Percentiles rank a stretch among this genome's conserved stretches.
These are phyloP conservation scores for Petaurus breviceps DNA, from an alignment of 2,113 vertebrate species.

Conservation along the genomic window DNA sequence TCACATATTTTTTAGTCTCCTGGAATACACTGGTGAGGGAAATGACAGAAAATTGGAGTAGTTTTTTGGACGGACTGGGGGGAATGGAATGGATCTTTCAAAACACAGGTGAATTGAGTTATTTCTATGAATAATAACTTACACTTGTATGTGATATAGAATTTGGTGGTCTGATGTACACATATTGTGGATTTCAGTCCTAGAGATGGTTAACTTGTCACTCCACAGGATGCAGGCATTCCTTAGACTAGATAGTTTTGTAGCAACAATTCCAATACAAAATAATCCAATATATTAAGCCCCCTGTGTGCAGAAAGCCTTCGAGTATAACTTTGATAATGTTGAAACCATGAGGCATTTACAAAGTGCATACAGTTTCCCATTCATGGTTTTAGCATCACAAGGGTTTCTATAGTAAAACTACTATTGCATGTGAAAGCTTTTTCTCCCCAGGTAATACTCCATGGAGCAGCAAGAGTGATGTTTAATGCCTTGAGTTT, in stretches of 20 bases:
- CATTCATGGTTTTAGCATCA: constrained; percentile 16
- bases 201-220: background rate
- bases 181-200: background rate
- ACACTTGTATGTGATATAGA: background rate
- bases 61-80: background rate
- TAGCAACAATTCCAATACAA: background rate
- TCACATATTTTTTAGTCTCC: background rate
- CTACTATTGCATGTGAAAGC: constrained; percentile 39
- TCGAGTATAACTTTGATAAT: constrained; percentile 19
- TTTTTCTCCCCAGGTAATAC: constrained; percentile 2
- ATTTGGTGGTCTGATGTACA: background rate
- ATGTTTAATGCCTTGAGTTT: constrained; percentile 57
- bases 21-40: background rate
- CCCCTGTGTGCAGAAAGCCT: constrained; percentile 7
- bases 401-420: constrained; percentile 55
- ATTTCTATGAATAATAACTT: background rate
- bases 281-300: background rate
- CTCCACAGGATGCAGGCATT: background rate
- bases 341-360: constrained; percentile 6
- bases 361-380: constrained; percentile 35
- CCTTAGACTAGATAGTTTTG: background rate
- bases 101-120: background rate
- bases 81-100: background rate
- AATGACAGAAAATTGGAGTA: background rate
- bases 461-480: constrained; percentile 59